Evolutionary conservation across 1,140 invertebrate species (phyloP).

Genomic region (Rhagoletis pomonella): DNA sequence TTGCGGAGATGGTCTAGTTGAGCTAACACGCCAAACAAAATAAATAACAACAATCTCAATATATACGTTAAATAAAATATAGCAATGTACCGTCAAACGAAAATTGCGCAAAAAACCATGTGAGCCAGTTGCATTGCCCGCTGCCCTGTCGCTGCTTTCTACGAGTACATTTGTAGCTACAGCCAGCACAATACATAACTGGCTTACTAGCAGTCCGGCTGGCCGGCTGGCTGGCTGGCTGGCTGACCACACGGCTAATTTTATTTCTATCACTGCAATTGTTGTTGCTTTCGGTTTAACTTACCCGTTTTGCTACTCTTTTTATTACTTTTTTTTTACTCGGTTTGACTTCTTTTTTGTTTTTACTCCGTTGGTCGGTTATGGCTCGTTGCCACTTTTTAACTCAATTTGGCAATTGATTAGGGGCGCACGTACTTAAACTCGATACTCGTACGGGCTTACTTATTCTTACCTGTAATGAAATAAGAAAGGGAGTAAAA

Average conservation of each 20-base stretch:
- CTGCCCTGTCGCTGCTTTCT: conserved; percentile 40
- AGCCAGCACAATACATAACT: neutral
- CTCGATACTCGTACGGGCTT: neutral
- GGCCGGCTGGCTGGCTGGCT: neutral
- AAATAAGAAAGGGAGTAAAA: conserved; percentile 23
- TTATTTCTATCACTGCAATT: conserved; percentile 29
- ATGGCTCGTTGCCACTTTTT: conserved; percentile 48
- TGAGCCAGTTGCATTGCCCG: conserved; percentile 31
- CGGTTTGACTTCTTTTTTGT: neutral
- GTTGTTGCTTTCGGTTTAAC: conserved; percentile 18
- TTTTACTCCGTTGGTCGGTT: neutral
- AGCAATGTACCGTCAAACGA: neutral
- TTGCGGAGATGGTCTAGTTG: conserved; percentile 39
- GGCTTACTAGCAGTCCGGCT: too few species aligned
- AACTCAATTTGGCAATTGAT: conserved; percentile 52
- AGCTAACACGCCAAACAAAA: conserved; percentile 17
- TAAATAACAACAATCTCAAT: neutral
- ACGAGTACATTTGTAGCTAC: neutral
- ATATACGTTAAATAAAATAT: neutral
- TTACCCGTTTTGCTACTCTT: neutral
- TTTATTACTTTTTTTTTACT: neutral
- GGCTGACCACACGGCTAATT: conserved; percentile 5
- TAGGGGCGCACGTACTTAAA: conserved; percentile 38
- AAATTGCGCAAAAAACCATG: conserved; percentile 8
- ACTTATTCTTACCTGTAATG: conserved; percentile 41